These are phyloP conservation scores for Triplophysa bombifrons DNA, from an alignment of 2,797 vertebrate genomes.

Conservation along the genomic window DNA sequence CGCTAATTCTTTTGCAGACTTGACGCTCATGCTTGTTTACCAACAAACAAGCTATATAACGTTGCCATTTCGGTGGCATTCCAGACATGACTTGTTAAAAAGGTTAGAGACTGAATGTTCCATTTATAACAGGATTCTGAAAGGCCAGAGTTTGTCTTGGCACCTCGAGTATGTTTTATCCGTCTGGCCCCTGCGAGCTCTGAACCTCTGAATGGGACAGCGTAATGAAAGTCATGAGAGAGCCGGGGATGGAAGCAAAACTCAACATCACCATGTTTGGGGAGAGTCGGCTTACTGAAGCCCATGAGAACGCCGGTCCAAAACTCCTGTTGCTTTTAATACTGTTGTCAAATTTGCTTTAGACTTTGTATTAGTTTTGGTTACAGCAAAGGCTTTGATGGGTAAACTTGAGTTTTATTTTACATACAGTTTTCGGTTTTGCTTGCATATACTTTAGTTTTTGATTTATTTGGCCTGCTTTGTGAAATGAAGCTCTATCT, in stretches of 20 bases:
- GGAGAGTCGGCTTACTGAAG: not conserved
- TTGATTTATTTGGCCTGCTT: not conserved
- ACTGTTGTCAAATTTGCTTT: not conserved
- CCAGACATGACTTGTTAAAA: slow-evolving; percentile 24
- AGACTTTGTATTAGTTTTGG: not conserved
- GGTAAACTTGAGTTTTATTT: not conserved
- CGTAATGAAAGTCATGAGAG: slow-evolving; percentile 56
- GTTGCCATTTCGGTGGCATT: slow-evolving; percentile 23
- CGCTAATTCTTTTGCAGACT: slow-evolving; percentile 12
- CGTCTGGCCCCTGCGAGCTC: slow-evolving; percentile 13
- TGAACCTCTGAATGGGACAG: slow-evolving; percentile 48
- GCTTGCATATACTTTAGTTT: no score
- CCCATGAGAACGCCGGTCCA: not conserved
- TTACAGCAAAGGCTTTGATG: not conserved
- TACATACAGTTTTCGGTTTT: not conserved
- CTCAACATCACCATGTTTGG: slow-evolving; percentile 31
- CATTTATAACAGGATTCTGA: slow-evolving; percentile 16
- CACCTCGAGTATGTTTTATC: slow-evolving; percentile 44
- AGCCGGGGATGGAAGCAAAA: slow-evolving; percentile 31
- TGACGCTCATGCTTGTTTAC: slow-evolving; percentile 31
- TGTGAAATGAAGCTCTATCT: not conserved
- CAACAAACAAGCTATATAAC: slow-evolving; percentile 26
- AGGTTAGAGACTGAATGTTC: slow-evolving; percentile 4
- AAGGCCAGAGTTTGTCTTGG: slow-evolving; percentile 33
- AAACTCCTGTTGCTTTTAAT: not conserved